A percentile compares a stretch with the other conserved stretches of the same genome.
phyloP scores from a whole-genome alignment of 2,797 vertebrate genomes.

The Hydrophis major region DNA sequence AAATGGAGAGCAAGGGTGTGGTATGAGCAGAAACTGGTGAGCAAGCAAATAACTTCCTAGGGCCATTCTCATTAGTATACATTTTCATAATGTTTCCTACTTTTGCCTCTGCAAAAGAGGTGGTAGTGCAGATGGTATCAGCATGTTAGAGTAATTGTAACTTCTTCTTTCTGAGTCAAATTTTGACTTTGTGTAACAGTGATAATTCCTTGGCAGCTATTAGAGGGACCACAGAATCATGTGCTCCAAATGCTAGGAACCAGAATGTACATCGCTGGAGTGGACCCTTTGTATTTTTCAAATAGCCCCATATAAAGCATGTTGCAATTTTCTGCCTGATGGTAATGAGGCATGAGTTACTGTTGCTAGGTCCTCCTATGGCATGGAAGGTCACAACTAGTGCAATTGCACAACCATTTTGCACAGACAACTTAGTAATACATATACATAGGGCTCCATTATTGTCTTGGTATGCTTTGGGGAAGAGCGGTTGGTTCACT shows the following conservation, averaged over 20 bases:
- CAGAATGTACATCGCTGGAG: neutral
- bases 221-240: neutral
- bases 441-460: neutral
- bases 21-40: neutral
- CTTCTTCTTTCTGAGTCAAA: neutral
- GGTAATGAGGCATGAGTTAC: neutral
- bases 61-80: slow-evolving; percentile 39
- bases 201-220: neutral
- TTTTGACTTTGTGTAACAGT: neutral
- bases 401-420: neutral
- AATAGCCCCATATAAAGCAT: neutral
- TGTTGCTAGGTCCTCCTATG: neutral
- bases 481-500: neutral
- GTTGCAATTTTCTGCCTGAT: neutral
- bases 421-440: neutral
- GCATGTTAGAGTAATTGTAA: neutral
- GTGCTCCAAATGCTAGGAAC: neutral
- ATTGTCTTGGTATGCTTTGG: neutral
- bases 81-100: slow-evolving; percentile 37
- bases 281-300: neutral
- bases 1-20: slow-evolving; percentile 52
- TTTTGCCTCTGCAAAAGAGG: slow-evolving; percentile 17
- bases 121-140: neutral
- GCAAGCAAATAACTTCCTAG: slow-evolving; percentile 44
- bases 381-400: neutral